Evolutionary conservation across 1,140 invertebrate species (phyloP), one percentile per base, ranked within the genome.

Genomic region (Bombyx mandarina): DNA sequence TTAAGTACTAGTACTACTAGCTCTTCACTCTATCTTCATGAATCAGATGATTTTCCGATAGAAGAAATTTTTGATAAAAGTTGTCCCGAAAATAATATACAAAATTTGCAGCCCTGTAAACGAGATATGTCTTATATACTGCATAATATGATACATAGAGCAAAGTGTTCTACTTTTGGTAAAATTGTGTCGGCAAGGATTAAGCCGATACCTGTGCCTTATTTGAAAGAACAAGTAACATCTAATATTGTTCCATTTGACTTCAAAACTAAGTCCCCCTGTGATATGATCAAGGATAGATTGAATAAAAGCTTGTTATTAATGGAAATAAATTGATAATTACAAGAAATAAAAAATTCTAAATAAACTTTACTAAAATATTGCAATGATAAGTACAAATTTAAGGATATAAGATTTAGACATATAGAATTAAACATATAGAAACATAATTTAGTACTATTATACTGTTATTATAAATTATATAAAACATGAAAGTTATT

Each of bases 61-160:
- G 26, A 35, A 35, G 26, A 35, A 2, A 35, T 35, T 35, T 35
- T 35, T 35, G 26, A 35, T 35, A 35, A 35, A 35, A 35, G 4
- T 35, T 3, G 4, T 35, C 26, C 26, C 4, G 26, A 35, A 35
- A 35, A 35, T 5, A 35, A 35, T 35, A 35, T 35, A 35, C 26
- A 35, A 35, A 35, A 35, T 35, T 2, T 35, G 4, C 26, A 35
- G 26, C 26, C 26, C 26, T 76, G 71, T 52, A 70, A 44, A n/a
- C 75, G 63, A 26, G 79, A 82, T 44, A 77, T 82, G 67, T 76
- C 75, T 12, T 75, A 76, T 56, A 77, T 82, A 54, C 62, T 85
- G 6, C 61, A 67, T 18, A 35, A 73, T 12, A 77, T 77, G 56
- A 57, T 78, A 7, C 62, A 56, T 8, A 69, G 42, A 56, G 69